A percentile compares a stretch with the other conserved stretches of the same genome.
phyloP scores from a whole-genome alignment of 2,797 vertebrate genomes.

The Amniataba percoides region DNA sequence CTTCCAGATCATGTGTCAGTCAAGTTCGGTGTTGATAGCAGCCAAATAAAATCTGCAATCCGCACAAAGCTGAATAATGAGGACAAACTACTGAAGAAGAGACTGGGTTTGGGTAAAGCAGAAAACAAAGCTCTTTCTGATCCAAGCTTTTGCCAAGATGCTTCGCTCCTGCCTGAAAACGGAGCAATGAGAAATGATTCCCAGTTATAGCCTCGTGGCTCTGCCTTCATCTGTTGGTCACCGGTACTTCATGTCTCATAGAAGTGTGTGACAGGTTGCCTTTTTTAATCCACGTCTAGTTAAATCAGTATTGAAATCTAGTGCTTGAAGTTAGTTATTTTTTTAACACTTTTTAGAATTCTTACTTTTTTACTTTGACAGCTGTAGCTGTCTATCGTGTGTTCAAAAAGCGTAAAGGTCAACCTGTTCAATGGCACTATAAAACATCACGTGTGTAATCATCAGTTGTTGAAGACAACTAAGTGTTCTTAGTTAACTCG shows the following conservation, averaged over 20 bases:
- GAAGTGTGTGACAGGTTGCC: conserved; percentile 35
- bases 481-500: conserved; percentile 59
- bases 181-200: conserved; percentile 45
- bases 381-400: conserved; percentile 3
- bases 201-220: conserved; percentile 51
- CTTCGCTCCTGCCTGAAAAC: conserved; percentile 59
- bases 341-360: conserved; percentile 37
- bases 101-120: conserved; percentile 74
- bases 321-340: conserved; percentile 18
- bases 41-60: conserved; percentile 82
- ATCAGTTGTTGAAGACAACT: conserved; percentile 26
- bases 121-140: conserved; percentile 64
- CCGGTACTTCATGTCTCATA: conserved; percentile 36
- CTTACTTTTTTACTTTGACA: conserved; percentile 31
- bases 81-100: conserved; percentile 85
- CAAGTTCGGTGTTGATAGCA: conserved; percentile 80
- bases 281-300: conserved; percentile 38
- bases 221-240: conserved; percentile 29
- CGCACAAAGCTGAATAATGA: conserved; percentile 85
- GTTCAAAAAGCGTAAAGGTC: conserved; percentile 22
- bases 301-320: conserved; percentile 24
- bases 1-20: conserved; percentile 75
- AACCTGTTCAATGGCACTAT: conserved; percentile 7
- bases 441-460: conserved; percentile 29
- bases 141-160: conserved; percentile 59